phyloP scores from a whole-genome alignment of 2,113 vertebrate species.

The Amblyornis subalaris region DNA sequence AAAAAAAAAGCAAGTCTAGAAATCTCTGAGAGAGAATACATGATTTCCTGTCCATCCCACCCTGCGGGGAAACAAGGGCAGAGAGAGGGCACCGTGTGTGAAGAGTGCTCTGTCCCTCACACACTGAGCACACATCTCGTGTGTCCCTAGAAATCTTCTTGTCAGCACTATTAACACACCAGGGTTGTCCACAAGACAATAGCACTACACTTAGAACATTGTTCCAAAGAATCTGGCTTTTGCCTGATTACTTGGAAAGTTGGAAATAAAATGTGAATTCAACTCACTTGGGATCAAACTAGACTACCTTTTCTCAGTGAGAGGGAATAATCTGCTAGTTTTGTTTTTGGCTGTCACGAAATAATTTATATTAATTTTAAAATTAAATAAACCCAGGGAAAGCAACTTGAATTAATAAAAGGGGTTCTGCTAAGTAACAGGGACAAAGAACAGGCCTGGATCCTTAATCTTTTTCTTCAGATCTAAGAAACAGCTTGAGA shows the following conservation, averaged over 20 bases:
- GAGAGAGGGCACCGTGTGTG: neutral
- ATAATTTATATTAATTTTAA: neutral
- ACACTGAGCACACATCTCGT: neutral
- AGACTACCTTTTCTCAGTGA: neutral
- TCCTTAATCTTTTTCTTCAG: neutral
- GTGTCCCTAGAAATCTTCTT: neutral
- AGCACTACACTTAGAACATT: neutral
- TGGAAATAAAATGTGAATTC: neutral
- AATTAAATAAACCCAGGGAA: neutral
- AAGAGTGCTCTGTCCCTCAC: accelerated
- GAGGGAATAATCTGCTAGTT: neutral
- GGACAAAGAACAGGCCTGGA: neutral
- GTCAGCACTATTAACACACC: neutral
- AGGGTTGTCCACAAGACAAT: neutral
- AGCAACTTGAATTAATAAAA: neutral
- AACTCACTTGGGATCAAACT: neutral
- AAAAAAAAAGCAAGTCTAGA: neutral
- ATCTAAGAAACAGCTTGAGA: neutral
- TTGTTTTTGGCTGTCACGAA: neutral
- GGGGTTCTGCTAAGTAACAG: neutral
- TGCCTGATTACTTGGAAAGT: neutral
- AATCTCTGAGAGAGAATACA: neutral
- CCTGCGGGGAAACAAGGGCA: neutral
- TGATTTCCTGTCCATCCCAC: neutral
- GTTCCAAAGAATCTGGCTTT: neutral